Conservation (phyloP, 2,113 vertebrate species). For the Zingel zingel region DNA sequence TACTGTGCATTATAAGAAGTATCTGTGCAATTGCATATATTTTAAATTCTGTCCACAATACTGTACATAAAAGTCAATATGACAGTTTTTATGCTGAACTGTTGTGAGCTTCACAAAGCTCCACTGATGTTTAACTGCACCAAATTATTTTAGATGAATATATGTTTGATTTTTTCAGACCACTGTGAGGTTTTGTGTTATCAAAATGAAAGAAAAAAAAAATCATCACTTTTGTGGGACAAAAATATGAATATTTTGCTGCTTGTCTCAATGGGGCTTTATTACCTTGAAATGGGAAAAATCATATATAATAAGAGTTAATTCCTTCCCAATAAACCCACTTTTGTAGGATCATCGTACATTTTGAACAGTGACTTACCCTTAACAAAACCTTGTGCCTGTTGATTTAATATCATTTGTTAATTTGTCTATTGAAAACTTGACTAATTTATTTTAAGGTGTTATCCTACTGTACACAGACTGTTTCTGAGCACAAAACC, state of each 20-base stretch:
- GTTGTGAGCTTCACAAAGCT: constrained; percentile 5
- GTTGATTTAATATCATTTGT: background rate
- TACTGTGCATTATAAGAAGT: background rate
- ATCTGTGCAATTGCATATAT: background rate
- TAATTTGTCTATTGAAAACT: background rate
- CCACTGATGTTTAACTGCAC: constrained; percentile 2
- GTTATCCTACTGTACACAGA: background rate
- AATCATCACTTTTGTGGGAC: background rate
- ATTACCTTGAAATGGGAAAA: background rate
- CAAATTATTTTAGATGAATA: background rate
- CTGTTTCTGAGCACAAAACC: background rate
- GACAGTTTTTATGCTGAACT: background rate
- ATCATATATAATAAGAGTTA: background rate
- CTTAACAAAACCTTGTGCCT: background rate
- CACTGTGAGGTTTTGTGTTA: background rate
- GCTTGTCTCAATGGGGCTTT: background rate
- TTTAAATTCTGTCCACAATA: background rate
- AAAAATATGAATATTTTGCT: background rate
- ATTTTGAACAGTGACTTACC: background rate
- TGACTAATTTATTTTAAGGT: background rate
- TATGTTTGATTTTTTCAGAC: background rate
- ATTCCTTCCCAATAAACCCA: background rate
- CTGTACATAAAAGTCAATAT: background rate
- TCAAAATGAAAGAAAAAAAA: background rate
- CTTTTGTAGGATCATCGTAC: background rate